Base-by-base conservation (phyloP, 2,888 invertebrate genomes). In the Isotomurus palustris region DNA sequence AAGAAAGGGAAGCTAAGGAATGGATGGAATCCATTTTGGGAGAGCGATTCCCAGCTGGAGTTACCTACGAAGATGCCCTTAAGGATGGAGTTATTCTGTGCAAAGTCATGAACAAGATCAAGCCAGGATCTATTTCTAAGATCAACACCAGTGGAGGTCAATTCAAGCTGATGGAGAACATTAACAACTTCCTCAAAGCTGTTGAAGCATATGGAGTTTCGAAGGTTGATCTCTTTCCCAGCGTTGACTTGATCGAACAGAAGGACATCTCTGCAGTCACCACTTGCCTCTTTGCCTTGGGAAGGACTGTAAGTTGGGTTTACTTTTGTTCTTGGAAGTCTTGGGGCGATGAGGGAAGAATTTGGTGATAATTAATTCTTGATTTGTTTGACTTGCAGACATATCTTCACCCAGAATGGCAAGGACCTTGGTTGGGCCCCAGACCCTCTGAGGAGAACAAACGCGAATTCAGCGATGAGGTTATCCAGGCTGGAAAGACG, bases 151-250 rank as follows among this genome's bases (percentile, higher is more conserved):
- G 86, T 47, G 94, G 95, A 71, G 94, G 95, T 75, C 94, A 95
- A 75, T 99, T 99, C 85, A 97, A 96, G 76, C 87, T 97, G 86
- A 99, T 99, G 97, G 97, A 99, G 78, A 99, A 99, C 82, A 92
- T 97, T 77, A 92, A 91, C 79, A 82, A 85, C 80, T 94, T 96
- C 84, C 87, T 91, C 76, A 85, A 84, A 55, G 92, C 91, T 12
- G 80, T 90, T 71, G 88, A 86, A 75, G 84, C 82, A 0, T 90
- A 93, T 76, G 97, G 96, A 63, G 93, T 96, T 17, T 78, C 84
- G 51, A 91, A 91, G 74, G 83, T 88, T 64, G 96, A 96, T 76
- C 86, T 91, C 53, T 96, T 96, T 85, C 93, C 95, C 79, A 96
- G 96, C 4, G 92, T 94, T 49, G 97, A 97, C 76, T 82, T 97